Base-by-base conservation (phyloP, 2,113 vertebrate genomes). In the Coryphaenoides rupestris region DNA sequence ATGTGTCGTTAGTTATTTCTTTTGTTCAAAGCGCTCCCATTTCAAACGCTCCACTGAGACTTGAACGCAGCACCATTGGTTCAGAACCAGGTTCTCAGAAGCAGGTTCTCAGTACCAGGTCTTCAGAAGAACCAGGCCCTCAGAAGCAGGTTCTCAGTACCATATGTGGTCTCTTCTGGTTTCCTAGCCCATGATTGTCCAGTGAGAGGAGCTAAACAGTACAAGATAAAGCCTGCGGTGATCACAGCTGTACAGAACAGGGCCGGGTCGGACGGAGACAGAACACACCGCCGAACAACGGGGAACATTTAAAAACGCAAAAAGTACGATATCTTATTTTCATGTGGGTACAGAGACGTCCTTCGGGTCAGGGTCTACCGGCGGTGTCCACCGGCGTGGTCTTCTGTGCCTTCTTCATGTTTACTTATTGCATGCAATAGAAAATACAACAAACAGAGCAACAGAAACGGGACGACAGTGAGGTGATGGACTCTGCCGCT, bases 361-460 rank as follows among this genome's bases (percentile, higher is more conserved):
- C 74, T 66, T 82, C 72, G 80, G 79, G 84, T 82, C 33, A 86
- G 81, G 57, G 86, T 78, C 83, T 78, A 85, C 84, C 82, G 68
- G 82, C 28, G 76, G 80, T 78, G 78, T 73, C 79, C 76, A 70
- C 66, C 5, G 70, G 73, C 66, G 56, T 79, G 72, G 74, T 78
- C 65, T 77, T 74, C 47, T 60, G 50, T 24, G 9, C 55, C 3
- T 61, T 73, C 23, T 63, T 54, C 26, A 49, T 69, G 70, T 69
- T 80, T 72, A 81, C 74, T 90, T 92, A 90, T 91, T 91, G 90
- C 90, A 90, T 89, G 89, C 87, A 81, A 84, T 88, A 84, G 72
- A 88, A 80, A 89, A 87, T 77, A 88, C 80, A 76, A 85, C 84
- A 80, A 82, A 88, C 75, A 78, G n/a, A n/a, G n/a, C n/a, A 87